Evolutionary conservation across 1,140 invertebrate species (phyloP), one percentile per base, ranked within the genome.

Genomic region (Scylla paramamosain): DNA sequence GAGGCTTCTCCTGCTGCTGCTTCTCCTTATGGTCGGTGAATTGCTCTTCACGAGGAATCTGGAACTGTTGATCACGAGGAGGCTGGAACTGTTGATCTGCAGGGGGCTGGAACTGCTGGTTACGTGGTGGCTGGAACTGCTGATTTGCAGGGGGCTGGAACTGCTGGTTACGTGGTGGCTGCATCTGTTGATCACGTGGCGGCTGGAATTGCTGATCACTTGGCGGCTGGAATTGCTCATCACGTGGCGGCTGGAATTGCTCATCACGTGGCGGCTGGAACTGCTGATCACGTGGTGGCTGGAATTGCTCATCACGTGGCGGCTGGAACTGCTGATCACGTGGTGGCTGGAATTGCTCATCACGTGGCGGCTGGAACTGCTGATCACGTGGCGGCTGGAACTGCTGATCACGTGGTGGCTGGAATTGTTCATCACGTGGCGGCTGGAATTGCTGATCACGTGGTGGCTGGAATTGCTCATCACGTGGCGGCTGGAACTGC

Each of bases 291-390:
- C 32, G 29, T 46, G 67, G 82, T 0, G 83, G 67, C 20, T 46
- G 39, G 77, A 48, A 83, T 8, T 45, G 16, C 45, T 93, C 67
- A 12, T 83, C 67, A 48, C 86, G 59, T 4, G 39, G 59, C 0
- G n/a, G 46, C n/a, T 52, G 89, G 87, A 89, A 89, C 52, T 31
- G 2, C 39, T 92, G 59, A 82, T 39, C 77, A 29, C 82, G 52
- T 20, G 31, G 29, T 3, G 8, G 14, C 59, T 39, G 77, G 91
- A 82, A 46, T 45, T 77, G 0, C 10, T 91, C 45, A 14, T 91
- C 45, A 82, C 31, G 52, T 20, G 67, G 59, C 0, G 10, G 59
- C 67, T 32, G 91, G 25, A 77, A 82, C 45, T 52, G 39, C 20
- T 92, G 29, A n/a, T 91, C 89, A 48, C 25, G 89, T n/a, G 52